A percentile compares a stretch with the other conserved stretches of the same genome.
Conservation (phyloP, 1,140 invertebrate species). For the Solenopsis invicta region DNA sequence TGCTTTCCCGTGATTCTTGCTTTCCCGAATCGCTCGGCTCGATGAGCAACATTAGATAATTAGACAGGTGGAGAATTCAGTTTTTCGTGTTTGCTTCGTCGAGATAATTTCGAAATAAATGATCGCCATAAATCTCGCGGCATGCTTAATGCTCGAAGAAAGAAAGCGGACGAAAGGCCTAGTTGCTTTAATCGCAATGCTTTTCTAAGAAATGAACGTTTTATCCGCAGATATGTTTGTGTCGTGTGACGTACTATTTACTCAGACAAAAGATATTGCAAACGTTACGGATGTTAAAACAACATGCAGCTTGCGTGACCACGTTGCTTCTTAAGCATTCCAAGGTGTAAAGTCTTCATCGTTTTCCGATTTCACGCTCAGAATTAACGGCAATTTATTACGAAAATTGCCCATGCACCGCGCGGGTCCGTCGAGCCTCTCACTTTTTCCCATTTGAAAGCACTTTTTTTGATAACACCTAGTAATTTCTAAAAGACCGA, state of each 20-base stretch:
- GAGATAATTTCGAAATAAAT: constrained; percentile 35
- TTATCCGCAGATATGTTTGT: constrained; percentile 10
- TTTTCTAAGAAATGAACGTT: background rate
- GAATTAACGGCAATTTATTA: constrained; percentile 71
- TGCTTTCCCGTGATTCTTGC: background rate
- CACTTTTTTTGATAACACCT: background rate
- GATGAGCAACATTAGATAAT: constrained; percentile 38
- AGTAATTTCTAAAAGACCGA: constrained; percentile 20
- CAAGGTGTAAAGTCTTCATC: constrained; percentile 45
- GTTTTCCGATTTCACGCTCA: constrained; percentile 70
- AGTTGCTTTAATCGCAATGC: constrained; percentile 8
- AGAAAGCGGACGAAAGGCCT: background rate
- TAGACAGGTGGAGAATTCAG: background rate
- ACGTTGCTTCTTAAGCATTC: constrained; percentile 34
- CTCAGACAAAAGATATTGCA: constrained; percentile 18
- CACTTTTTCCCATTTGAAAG: constrained; percentile 11
- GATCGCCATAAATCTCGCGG: background rate
- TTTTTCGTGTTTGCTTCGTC: background rate
- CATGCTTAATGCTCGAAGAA: background rate
- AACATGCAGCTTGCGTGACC: constrained; percentile 34
- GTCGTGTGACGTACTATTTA: constrained; percentile 7
- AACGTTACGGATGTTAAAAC: constrained; percentile 46
- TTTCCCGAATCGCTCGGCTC: background rate
- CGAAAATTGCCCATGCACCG: constrained; percentile 50
- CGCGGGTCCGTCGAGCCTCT: background rate